Evolutionary conservation across 2,797 vertebrate species (phyloP).

Genomic region (Pangasius krempfi): DNA sequence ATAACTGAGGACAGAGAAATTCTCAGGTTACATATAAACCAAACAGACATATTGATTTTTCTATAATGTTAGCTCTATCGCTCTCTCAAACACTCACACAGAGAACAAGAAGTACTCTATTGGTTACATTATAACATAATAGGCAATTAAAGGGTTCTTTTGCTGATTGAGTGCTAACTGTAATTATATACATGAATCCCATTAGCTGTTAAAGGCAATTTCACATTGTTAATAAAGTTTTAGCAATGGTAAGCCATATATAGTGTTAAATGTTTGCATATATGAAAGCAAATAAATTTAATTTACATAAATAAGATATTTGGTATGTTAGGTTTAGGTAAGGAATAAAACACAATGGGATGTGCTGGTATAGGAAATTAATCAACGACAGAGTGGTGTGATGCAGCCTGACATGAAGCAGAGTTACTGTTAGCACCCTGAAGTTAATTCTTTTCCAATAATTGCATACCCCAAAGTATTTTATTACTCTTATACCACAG

Average conservation of each 20-base stretch:
- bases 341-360: neutral
- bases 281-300: neutral
- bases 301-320: neutral
- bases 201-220: slow-evolving; percentile 6
- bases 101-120: neutral
- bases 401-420: no score
- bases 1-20: slow-evolving; percentile 48
- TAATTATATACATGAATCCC: slow-evolving; percentile 7
- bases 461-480: no score
- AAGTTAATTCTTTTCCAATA: no score
- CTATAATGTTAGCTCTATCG: slow-evolving; percentile 52
- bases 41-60: slow-evolving; percentile 68
- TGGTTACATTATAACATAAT: neutral
- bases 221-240: neutral
- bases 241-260: neutral
- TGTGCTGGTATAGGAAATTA: neutral
- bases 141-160: slow-evolving; percentile 27
- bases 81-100: slow-evolving; percentile 4
- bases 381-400: neutral
- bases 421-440: no score
- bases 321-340: neutral
- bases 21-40: slow-evolving; percentile 66
- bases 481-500: no score
- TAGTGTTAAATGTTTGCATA: neutral
- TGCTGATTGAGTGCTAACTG: slow-evolving; percentile 21